A percentile compares a stretch with the other conserved stretches of the same genome.
Evolutionary conservation across 2,113 vertebrate genomes (phyloP).

Genomic region (Syrrhaptes paradoxus): DNA sequence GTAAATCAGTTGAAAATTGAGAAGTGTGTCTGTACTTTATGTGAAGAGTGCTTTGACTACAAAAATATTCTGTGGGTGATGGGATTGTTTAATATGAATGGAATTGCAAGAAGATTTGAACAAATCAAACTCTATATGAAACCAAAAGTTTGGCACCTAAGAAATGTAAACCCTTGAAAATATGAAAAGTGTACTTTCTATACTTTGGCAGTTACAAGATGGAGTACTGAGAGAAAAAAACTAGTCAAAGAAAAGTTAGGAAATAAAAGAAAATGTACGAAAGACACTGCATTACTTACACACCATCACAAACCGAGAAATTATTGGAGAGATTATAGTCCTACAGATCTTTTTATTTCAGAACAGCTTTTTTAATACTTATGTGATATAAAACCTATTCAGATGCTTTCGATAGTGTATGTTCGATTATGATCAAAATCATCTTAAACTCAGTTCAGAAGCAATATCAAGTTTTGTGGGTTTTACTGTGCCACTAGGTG

Average conservation of each 20-base stretch:
- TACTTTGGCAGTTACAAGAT: not conserved
- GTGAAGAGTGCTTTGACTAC: not conserved
- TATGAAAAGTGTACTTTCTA: not conserved
- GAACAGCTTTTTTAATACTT: not conserved
- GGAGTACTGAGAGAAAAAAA: not conserved
- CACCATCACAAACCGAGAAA: not conserved
- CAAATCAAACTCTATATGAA: not conserved
- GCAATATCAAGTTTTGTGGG: accelerated
- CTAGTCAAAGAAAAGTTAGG: not conserved
- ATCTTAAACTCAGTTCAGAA: not conserved
- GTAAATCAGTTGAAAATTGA: not conserved
- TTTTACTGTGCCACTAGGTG: not conserved
- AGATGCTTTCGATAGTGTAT: not conserved
- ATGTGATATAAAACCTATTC: not conserved
- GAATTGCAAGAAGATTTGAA: not conserved
- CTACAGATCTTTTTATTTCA: not conserved
- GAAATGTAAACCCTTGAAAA: not conserved
- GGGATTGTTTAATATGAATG: not conserved
- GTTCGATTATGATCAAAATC: not conserved
- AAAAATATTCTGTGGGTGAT: not conserved
- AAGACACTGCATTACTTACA: not conserved
- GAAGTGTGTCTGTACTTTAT: not conserved
- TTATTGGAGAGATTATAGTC: not conserved
- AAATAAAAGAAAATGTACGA: not conserved
- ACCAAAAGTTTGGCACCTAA: not conserved